Evolutionary conservation across 1,140 invertebrate species (phyloP), one percentile per base, ranked within the genome.

Genomic region (Phortica variegata): DNA sequence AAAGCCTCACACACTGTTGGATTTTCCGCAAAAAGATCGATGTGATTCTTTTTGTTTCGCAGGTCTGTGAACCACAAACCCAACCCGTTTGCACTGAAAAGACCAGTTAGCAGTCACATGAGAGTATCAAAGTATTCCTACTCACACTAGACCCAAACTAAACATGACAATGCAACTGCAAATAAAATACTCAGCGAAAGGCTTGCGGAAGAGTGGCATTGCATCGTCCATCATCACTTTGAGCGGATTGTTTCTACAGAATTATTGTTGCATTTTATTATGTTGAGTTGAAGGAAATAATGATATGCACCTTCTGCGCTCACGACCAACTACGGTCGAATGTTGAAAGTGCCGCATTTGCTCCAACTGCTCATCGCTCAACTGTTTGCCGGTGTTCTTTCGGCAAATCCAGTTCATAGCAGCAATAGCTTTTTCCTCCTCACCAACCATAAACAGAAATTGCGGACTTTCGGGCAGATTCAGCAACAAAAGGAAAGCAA

Each of bases 401-500:
- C 12, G 9, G 10, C 52, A 47, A 2, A 65, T 44, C 55, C 56
- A 59, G 7, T 65, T 45, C 61, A 65, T 65, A 1, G 42, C 56
- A 0, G 29, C 37, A 12, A 65, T 7, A 0, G 40, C 61, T 12
- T 31, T 33, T 10, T 53, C 10, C 1, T 36, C 52, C 0, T 65
- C 58, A 4, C 58, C 61, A 31, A 61, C 54, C 47, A 54, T 65
- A 1, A 65, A 41, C 1, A 65, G 38, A 36, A 65, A 65, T 15
- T 58, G 65, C 3, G 61, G 61, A 20, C 61, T 65, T 34, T 65
- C 61, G 0, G 61, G 61, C 61, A 65, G 40, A 13, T 15, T 9
- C 1, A 65, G 34, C 33, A 65, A 20, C 10, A 65, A 33, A 3
- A 65, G n/a, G 8, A 60, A 55, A 1, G 61, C 61, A 0, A 65